Percentiles rank a stretch among this genome's conserved stretches.
Conservation (phyloP, 2,797 vertebrate genomes). For the Allobates femoralis region DNA sequence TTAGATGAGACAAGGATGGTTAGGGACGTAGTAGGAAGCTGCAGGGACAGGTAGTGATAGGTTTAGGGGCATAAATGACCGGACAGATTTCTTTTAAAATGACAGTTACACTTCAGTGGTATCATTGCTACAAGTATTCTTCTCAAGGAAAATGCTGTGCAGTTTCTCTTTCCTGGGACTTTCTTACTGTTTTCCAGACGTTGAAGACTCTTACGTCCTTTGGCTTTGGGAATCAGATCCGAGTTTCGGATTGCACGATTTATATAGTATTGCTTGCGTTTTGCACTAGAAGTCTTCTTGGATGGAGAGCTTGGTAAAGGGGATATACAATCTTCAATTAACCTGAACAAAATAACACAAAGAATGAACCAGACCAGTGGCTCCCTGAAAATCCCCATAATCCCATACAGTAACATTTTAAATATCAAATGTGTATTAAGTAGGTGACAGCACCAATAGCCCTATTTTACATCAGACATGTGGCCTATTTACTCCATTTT, state of each 20-base stretch:
- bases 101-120: not conserved
- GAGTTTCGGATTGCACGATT: slow-evolving; percentile 96
- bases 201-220: slow-evolving; percentile 93
- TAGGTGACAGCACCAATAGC: no score
- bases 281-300: slow-evolving; percentile 87
- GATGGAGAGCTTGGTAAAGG: slow-evolving; percentile 83
- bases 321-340: slow-evolving; percentile 84
- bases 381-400: no score
- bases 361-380: not conserved
- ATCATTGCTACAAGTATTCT: not conserved
- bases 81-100: no score
- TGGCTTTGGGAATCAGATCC: slow-evolving; percentile 90
- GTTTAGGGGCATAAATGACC: no score
- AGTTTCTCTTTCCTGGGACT: not conserved
- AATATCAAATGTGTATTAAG: no score
- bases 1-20: no score
- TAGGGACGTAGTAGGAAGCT: no score
- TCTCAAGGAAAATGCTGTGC: not conserved
- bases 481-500: no score
- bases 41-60: no score
- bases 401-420: no score
- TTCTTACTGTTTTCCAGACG: slow-evolving; percentile 93
- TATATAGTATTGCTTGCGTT: slow-evolving; percentile 93
- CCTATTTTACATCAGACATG: no score
- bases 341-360: slow-evolving; percentile 69